These are phyloP conservation scores for Pampusana beccarii DNA, from an alignment of 2,113 vertebrate species.

Conservation along the genomic window DNA sequence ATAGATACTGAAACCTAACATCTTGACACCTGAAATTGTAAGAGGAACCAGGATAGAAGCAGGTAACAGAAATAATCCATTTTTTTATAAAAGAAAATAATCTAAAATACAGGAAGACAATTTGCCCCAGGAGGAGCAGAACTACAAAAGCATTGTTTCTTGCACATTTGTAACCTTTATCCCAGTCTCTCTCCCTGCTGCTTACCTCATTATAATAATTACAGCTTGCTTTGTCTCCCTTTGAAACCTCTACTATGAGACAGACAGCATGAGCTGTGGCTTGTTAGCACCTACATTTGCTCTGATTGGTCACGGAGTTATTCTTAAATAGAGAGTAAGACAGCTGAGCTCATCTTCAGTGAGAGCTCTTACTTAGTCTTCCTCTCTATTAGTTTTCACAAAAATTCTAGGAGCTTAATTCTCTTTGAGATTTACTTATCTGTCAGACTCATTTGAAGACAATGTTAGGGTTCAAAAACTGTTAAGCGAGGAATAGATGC, in stretches of 20 bases:
- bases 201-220: constrained; percentile 1
- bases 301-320: not conserved
- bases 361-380: not conserved
- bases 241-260: not conserved
- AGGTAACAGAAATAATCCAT: not conserved
- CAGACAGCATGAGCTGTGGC: not conserved
- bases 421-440: not conserved
- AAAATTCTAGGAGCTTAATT: not conserved
- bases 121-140: not conserved
- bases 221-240: not conserved
- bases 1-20: not conserved
- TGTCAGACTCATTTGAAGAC: not conserved
- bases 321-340: not conserved
- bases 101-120: not conserved
- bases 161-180: not conserved
- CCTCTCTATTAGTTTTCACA: not conserved
- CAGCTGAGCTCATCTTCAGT: not conserved
- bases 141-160: not conserved
- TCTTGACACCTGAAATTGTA: not conserved
- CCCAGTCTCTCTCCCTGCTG: not conserved
- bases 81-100: not conserved
- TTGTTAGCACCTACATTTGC: not conserved
- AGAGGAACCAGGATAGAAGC: not conserved
- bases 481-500: not conserved
- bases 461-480: not conserved